Evolutionary conservation across 1,140 invertebrate genomes (phyloP), one percentile per base, ranked within the genome.

Genomic region (Hormaphis cornu): DNA sequence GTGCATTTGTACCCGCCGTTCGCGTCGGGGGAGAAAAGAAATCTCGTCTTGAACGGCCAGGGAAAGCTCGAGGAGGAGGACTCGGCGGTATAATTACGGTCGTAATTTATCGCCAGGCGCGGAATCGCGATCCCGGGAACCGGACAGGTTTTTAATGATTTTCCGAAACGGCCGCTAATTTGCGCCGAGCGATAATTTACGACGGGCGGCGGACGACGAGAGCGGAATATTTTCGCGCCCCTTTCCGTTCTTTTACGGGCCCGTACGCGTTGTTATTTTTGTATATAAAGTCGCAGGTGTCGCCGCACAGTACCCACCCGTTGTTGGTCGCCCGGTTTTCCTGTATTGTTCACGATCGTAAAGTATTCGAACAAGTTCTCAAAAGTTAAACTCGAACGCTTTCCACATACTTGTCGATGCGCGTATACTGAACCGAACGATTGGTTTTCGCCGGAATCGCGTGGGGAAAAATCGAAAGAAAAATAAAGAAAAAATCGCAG

Each of bases 131-230:
- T 33, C 42, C 26, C 5, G n/a, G 28, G 20, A 22, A n/a, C n/a
- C 40, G 26, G 59, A 63, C 59, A 63, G 44, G 59, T 63, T 63
- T 63, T 63, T 63, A 63, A 63, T 63, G 59, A 63, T 63, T 63
- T 63, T 30, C 28, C 59, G 18, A 63, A 63, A 63, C 20, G 59
- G 59, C 48, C 28, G 40, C 59, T 63, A 63, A 63, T 63, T 48
- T 14, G 44, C 10, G 59, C n/a, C 42, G 42, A 16, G 5, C 53
- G 18, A 18, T 63, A 63, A 63, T 63, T 63, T 63, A 63, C 28
- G 42, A 18, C 59, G n/a, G n/a, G n/a, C n/a, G n/a, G n/a, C n/a
- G n/a, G n/a, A n/a, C 16, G 6, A 63, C 28, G 44, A 44, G 44
- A 48, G 48, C 12, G 26, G 59, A 63, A 63, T 63, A 63, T 63